Evolutionary conservation across 2,888 invertebrate genomes (phyloP), one percentile per base, ranked within the genome.

Genomic region (Tenodera sinensis): DNA sequence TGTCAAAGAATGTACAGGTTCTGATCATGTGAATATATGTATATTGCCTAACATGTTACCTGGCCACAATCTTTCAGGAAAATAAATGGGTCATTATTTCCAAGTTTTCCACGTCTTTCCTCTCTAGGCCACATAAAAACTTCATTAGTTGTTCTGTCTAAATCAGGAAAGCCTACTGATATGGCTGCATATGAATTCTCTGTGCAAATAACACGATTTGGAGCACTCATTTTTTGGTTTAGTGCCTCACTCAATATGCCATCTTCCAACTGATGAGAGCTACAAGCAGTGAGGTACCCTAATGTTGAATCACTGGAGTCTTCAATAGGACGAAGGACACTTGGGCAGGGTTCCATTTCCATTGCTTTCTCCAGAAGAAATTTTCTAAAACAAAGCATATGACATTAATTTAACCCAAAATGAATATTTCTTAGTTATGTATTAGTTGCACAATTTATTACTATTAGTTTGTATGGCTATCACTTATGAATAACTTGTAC

Each of bases 101-200:
- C 91, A 28, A 83, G 84, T 28, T n/a, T 82, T 82, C 28, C 91
- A 3, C 90, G 89, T 86, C 91, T 90, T 30, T 91, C 89, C 20
- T 91, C 91, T 88, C 93, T 91, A 28, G 93, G 93, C 93, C 93
- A 94, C 27, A 91, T 89, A 90, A 93, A 92, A 25, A 94, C 89
- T 88, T 94, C 93, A 87, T 92, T 93, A 3, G 91, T 90, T 86
- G 92, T 92, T 34, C 90, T 89, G n/a, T 93, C 92, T 42, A 93
- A 91, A 84, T 94, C 94, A 14, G 95, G 95, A 91, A 94, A 94
- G 28, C 95, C 95, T 8, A 94, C 92, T 42, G 93, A 92, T 20
- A 95, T 90, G 27, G 92, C 92, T 25, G 94, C 94, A 90, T 93
- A 94, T 2, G 93, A 92, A 81, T 92, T 92, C 27, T 93, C 92